Base-by-base conservation (phyloP, 1,140 invertebrate genomes). In the Drosophila azteca region DNA sequence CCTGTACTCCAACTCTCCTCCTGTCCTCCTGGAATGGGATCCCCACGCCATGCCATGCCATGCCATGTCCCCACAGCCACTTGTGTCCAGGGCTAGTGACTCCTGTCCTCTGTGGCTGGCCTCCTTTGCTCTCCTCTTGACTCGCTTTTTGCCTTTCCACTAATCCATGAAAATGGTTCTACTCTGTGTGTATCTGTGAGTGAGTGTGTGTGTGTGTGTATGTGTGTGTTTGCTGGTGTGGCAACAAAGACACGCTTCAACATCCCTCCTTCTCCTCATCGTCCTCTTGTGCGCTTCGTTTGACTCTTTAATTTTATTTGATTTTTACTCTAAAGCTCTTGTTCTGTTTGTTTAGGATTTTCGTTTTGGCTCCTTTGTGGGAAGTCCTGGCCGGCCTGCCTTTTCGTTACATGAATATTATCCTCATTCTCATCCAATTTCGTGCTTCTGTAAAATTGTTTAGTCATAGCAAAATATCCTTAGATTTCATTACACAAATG, bases 241-340 rank as follows among this genome's bases (percentile, higher is more conserved):
- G 31, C 71, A 66, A 74, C 49, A 75, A 74, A 74, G 70, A 54
- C 72, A 74, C 61, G 63, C 46, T 68, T 51, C 63, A 51, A 66
- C 48, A 53, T 74, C 53, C 24, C 45, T 24, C 26, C 26, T 13
- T 22, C 58, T 11, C 9, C 44, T 43, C 22, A n/a, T n/a, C 57
- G 0, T 31, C 44, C 26, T 13, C 50, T 22, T 63, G 50, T 74
- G 51, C 65, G 65, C 59, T 77, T 63, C 74, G 74, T 60, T 77
- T 70, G 65, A 77, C 64, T 77, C 66, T 77, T 77, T 69, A 77
- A 77, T 77, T 77, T 77, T 77, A 77, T 77, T 77, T 77, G 73
- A 77, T 77, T 77, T 77, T 77, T 52, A 52, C 73, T 70, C 50
- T 64, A 74, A 35, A 50, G 48, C 59, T 77, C 35, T 39, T 3